Percentiles rank a stretch among this genome's conserved stretches.
Conservation (phyloP, 2,113 vertebrate species). For the Alethe castanea region DNA sequence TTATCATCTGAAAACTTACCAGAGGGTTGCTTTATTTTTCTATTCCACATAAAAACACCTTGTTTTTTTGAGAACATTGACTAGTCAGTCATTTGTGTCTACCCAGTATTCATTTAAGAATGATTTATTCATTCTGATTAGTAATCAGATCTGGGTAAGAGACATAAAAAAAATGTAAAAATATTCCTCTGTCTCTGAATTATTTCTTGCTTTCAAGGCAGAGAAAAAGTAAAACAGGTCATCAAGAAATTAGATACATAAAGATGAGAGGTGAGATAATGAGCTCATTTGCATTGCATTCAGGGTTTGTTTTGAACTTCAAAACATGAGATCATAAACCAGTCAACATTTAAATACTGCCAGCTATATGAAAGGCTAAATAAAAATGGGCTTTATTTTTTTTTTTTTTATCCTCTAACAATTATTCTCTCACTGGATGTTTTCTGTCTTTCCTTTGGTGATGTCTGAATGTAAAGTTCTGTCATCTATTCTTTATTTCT, state of each 20-base stretch:
- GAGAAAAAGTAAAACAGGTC: constrained; percentile 40
- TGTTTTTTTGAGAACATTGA: background rate
- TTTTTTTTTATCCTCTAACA: background rate
- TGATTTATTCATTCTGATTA: constrained; percentile 4
- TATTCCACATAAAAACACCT: background rate
- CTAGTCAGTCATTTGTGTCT: background rate
- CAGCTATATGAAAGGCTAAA: constrained; percentile 25
- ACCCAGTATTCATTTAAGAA: background rate
- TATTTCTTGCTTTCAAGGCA: constrained; percentile 36
- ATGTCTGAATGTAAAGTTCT: background rate
- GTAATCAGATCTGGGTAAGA: background rate
- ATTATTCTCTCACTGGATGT: background rate
- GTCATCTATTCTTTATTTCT: background rate
- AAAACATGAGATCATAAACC: constrained; percentile 24
- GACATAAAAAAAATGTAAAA: constrained; percentile 28
- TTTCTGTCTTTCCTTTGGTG: background rate
- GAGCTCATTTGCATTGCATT: constrained; percentile 61
- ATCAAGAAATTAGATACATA: constrained; percentile 58
- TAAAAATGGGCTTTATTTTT: background rate
- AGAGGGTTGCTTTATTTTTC: background rate
- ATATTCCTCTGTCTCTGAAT: constrained; percentile 14
- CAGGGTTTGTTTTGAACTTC: constrained; percentile 65
- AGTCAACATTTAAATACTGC: constrained; percentile 39
- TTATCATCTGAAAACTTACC: background rate
- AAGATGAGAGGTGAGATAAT: constrained; percentile 66